Evolutionary conservation across 2,113 vertebrate species (phyloP), one percentile per base, ranked within the genome.

Genomic region (Anhinga rufa): DNA sequence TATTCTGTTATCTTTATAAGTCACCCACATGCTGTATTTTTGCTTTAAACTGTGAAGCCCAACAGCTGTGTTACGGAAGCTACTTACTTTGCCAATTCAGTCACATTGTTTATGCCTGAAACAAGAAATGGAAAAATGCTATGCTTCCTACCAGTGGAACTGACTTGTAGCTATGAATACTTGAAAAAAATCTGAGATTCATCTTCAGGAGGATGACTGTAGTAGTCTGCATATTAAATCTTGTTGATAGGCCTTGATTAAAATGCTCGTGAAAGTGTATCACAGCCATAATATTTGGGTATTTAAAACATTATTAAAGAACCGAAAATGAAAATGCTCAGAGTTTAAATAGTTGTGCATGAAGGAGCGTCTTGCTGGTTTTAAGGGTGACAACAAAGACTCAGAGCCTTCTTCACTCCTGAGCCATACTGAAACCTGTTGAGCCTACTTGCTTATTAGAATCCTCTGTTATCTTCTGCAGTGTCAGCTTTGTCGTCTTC

Each of bases 21-120:
- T 88, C 85, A 85, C 38, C 42, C 60, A 74, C 66, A 54, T 74
- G 68, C 60, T 76, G 17, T 32, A 72, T 75, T 96, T 97, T 66
- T 87, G 38, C 36, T 88, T 24, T 86, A 58, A 85, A 54, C 76
- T 93, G 48, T 76, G 62, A 87, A 94, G 57, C 54, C 62, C 88
- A 46, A 86, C 86, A 92, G 87, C 95, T 95, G 92, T 86, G 87
- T 90, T 95, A 64, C 31, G 21, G 90, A 96, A 83, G 51, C 62
- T 92, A n/a, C 11, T 84, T 97, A 78, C 80, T 96, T 96, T 91
- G 91, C 44, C 84, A 82, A 32, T 89, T 95, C 38, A 54, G 61
- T 74, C 64, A 90, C 90, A 95, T 94, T 91, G 78, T 96, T 97
- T 93, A 72, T 66, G 92, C 17, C 36, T 81, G 84, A 86, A 91